phyloP scores from a whole-genome alignment of 2,113 vertebrate species.

The Leucopsar rothschildi region DNA sequence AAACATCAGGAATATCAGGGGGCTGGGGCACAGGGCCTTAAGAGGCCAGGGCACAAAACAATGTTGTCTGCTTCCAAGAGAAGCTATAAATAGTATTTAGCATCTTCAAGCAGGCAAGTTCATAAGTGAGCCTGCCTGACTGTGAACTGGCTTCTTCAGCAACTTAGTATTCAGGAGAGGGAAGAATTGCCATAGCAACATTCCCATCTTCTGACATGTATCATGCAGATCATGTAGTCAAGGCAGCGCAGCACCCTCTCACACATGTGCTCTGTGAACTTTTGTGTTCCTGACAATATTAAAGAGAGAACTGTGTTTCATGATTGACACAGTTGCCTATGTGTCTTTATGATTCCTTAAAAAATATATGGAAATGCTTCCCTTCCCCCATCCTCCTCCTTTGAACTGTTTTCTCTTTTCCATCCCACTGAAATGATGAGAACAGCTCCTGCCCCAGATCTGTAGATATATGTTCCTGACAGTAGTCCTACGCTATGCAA shows the following conservation, averaged over 20 bases:
- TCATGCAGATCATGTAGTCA: constrained; percentile 33
- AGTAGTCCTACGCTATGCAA: constrained; percentile 60
- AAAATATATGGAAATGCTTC: constrained; percentile 34
- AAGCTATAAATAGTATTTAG: constrained; percentile 30
- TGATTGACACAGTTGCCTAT: constrained; percentile 40
- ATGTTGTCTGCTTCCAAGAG: not conserved
- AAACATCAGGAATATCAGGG: not conserved
- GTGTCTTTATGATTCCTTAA: constrained; percentile 17
- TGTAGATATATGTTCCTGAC: constrained; percentile 44
- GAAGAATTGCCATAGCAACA: constrained; percentile 49
- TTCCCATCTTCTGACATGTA: constrained; percentile 19
- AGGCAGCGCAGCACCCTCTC: constrained; percentile 2
- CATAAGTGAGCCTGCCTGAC: constrained; percentile 17
- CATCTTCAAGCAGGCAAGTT: constrained; percentile 7
- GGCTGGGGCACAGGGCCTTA: not conserved
- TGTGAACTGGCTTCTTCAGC: constrained; percentile 25
- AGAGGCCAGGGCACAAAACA: not conserved
- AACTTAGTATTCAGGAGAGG: constrained; percentile 57
- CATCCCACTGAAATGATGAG: constrained; percentile 47
- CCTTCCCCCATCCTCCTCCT: constrained; percentile 35
- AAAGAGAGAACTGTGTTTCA: constrained; percentile 21
- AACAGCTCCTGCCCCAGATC: constrained; percentile 48
- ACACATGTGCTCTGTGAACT: constrained; percentile 52
- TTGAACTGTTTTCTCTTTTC: constrained; percentile 54
- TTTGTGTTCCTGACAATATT: constrained; percentile 15